These are phyloP conservation scores for Furcula furcula DNA, from an alignment of 2,888 invertebrate genomes.

Conservation along the genomic window DNA sequence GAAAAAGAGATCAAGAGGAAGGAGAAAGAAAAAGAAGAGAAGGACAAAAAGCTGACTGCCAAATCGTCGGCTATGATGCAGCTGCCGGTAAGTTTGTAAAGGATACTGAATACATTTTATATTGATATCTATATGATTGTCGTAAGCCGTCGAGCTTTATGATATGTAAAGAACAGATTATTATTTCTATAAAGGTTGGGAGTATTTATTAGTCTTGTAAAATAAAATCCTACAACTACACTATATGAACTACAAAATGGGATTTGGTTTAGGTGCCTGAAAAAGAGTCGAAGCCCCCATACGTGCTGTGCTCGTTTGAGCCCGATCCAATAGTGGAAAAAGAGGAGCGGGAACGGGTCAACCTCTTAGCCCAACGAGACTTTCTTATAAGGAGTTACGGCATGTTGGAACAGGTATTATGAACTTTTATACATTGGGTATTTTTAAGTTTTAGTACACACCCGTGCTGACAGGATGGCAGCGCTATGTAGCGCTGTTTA, in stretches of 20 bases:
- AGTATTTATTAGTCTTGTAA: too few species aligned
- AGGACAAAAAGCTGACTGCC: constrained; percentile 42
- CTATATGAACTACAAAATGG: too few species aligned
- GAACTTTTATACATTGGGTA: too few species aligned
- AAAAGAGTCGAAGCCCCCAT: constrained; percentile 51
- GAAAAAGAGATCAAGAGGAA: constrained; percentile 36
- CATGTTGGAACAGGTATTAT: constrained; percentile 84
- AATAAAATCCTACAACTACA: too few species aligned
- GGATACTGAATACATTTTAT: too few species aligned
- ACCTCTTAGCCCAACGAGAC: constrained; percentile 84
- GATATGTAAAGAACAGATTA: too few species aligned
- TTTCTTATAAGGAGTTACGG: constrained; percentile 86
- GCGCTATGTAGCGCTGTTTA: too few species aligned
- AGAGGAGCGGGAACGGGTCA: constrained; percentile 87
- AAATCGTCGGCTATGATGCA: constrained; percentile 38
- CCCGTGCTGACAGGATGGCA: too few species aligned
- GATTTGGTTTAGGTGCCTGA: constrained; percentile 38
- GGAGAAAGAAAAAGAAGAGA: constrained; percentile 38
- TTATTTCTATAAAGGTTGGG: too few species aligned
- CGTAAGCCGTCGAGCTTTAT: too few species aligned
- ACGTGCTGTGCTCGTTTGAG: constrained; percentile 80
- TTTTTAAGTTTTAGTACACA: too few species aligned
- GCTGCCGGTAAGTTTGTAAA: constrained; percentile 39
- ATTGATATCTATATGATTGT: too few species aligned
- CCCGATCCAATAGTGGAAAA: constrained; percentile 85